Evolutionary conservation across 2,888 invertebrate species (phyloP).

Genomic region (Deladenus siricidicola): DNA sequence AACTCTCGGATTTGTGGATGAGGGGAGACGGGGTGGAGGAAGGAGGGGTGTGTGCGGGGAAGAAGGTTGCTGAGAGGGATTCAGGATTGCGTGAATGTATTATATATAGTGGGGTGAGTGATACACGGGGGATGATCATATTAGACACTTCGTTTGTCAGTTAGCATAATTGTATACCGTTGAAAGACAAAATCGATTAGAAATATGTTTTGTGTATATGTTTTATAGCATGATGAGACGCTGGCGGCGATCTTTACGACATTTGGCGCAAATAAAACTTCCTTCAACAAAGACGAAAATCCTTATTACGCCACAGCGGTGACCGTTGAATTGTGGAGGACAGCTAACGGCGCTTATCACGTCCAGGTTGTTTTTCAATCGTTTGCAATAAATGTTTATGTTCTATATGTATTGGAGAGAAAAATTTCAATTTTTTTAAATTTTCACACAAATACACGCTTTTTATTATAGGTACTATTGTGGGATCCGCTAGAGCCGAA

Average conservation of each 20-base stretch:
- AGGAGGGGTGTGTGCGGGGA: too few relatives aligned
- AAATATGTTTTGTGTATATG: too few relatives aligned
- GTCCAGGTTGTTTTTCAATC: background rate
- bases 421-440: background rate
- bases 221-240: slow-evolving; percentile 29
- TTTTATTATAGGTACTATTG: background rate
- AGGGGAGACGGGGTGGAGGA: too few relatives aligned
- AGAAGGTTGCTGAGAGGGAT: too few relatives aligned
- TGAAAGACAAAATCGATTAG: too few relatives aligned
- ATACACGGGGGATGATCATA: too few relatives aligned
- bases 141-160: too few relatives aligned
- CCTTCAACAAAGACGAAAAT: slow-evolving; percentile 34
- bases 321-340: slow-evolving; percentile 43
- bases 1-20: too few relatives aligned
- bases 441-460: background rate
- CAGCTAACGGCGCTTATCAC: background rate
- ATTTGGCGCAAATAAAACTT: slow-evolving; percentile 35
- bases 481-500: background rate
- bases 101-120: too few relatives aligned
- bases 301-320: slow-evolving; percentile 49
- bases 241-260: slow-evolving; percentile 45
- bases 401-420: background rate
- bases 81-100: too few relatives aligned
- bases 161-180: too few relatives aligned
- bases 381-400: background rate